Evolutionary conservation across 2,113 vertebrate species (phyloP).

Genomic region (Cnemophilus loriae): DNA sequence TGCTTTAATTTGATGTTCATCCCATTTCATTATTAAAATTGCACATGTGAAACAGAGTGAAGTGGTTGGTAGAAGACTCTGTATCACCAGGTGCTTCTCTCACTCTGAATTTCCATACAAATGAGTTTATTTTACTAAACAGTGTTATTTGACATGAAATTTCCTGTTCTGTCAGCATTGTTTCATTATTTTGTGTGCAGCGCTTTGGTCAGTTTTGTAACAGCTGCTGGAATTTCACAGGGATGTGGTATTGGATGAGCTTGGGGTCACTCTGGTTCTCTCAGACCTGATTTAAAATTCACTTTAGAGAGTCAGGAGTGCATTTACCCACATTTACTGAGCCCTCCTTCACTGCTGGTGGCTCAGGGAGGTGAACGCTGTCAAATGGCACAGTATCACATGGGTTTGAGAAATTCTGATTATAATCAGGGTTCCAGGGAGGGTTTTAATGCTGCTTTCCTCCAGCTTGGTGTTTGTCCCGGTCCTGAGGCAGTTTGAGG

Average conservation of each 20-base stretch:
- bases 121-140: not conserved
- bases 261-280: not conserved
- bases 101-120: not conserved
- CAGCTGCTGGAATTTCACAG: not conserved
- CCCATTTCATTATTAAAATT: not conserved
- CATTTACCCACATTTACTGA: not conserved
- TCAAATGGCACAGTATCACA: fast-evolving
- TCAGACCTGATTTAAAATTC: not conserved
- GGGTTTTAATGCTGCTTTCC: not conserved
- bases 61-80: not conserved
- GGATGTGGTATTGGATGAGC: not conserved
- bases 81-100: not conserved
- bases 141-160: not conserved
- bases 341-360: not conserved
- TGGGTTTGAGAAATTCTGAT: not conserved
- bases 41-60: not conserved
- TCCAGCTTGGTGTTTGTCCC: not conserved
- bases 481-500: not conserved
- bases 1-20: not conserved
- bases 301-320: not conserved
- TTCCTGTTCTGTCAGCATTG: not conserved
- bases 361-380: not conserved
- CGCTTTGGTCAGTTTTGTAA: not conserved
- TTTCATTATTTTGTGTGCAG: not conserved
- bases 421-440: not conserved